Base-by-base conservation (phyloP, 1,140 invertebrate species). In the Drosophila ironensis region DNA sequence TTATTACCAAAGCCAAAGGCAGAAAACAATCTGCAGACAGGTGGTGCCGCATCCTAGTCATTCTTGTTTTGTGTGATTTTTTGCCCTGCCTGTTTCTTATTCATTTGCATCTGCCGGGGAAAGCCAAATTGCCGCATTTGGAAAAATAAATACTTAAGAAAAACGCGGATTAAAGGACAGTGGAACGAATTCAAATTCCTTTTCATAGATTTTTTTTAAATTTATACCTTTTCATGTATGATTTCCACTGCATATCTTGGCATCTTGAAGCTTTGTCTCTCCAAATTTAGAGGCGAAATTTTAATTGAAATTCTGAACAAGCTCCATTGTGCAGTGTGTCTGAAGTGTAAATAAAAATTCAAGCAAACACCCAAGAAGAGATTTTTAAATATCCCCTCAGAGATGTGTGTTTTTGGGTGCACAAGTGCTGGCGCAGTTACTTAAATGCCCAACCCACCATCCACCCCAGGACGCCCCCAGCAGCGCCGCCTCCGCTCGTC, bases 41-140 rank as follows among this genome's bases (percentile, higher is more conserved):
- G 78, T 84, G 80, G 40, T 61, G 27, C 25, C 30, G 4, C 16
- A 20, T n/a, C n/a, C n/a, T n/a, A n/a, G n/a, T n/a, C 11, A 3
- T 5, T 11, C 11, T 33, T 14, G 4, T 14, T 11, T n/a, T 33
- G 30, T 33, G n/a, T 33, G 30, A 33, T 33, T 33, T 33, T 33
- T 50, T 54, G 19, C 50, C 50, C 17, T 3, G 24, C 12, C 30
- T 33, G 30, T 9, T 14, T 17, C 17, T 24, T 61, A 42, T 63
- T 63, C 59, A 63, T 61, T 61, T 61, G 40, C 54, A 61, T 63
- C 59, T 61, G 50, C 25, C 44, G 25, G 28, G 24, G 9, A 66
- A 86, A 80, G 72, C 80, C 70, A 80, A 86, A 84, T 86, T 80
- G 74, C 76, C 74, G 72, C 74, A 74, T 78, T 73, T 61, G 56